Percentiles rank a stretch among this genome's conserved stretches.
phyloP scores from a whole-genome alignment of 2,113 vertebrate genomes.

The Nothobranchius kuhntae region DNA sequence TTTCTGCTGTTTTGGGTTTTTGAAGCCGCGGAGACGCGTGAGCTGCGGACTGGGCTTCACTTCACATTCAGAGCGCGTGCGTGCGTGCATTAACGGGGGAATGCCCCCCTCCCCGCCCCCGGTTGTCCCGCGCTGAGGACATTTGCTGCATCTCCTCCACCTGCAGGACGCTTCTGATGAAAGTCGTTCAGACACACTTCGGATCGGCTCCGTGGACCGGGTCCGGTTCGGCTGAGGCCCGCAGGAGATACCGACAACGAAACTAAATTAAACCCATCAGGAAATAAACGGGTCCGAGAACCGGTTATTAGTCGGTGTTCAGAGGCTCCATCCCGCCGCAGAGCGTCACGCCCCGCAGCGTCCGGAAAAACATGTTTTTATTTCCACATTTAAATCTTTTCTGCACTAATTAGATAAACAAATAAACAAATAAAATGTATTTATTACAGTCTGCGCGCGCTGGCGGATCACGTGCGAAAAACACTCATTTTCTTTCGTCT shows the following conservation, averaged over 20 bases:
- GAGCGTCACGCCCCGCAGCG: constrained; percentile 16
- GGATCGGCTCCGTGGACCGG: too few species aligned
- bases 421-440: not conserved
- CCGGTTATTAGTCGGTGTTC: not conserved
- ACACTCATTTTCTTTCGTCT: rapidly evolving
- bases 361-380: not conserved
- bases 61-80: constrained; percentile 1
- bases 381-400: not conserved
- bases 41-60: constrained; percentile 8
- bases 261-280: not conserved
- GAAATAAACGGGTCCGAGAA: not conserved
- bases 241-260: too few species aligned
- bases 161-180: not conserved
- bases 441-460: not conserved
- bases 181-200: too few species aligned
- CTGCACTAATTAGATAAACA: too few species aligned
- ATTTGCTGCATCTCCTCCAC: constrained; percentile 25
- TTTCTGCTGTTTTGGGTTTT: not conserved
- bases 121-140: constrained; percentile 24
- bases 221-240: too few species aligned
- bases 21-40: not conserved
- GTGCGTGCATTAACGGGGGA: constrained; percentile 49
- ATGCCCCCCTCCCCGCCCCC: constrained; percentile 40
- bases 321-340: constrained; percentile 34
- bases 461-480: not conserved